Evolutionary conservation across 2,888 invertebrate species (phyloP).

Genomic region (Automeris io): DNA sequence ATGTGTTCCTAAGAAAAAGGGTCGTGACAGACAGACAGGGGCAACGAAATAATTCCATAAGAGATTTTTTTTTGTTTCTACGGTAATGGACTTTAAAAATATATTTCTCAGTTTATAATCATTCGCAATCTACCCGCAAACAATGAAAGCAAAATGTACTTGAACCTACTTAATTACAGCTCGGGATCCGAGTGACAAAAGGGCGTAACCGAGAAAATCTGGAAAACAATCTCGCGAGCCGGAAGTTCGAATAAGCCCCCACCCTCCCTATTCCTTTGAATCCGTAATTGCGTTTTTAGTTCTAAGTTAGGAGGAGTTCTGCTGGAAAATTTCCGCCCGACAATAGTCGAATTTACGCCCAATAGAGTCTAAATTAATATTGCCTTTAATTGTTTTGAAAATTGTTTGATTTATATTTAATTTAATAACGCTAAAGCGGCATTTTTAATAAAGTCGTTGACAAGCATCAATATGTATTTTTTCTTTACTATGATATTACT

Average conservation of each 20-base stretch:
- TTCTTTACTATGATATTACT: too few relatives aligned
- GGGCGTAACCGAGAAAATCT: conserved; percentile 10
- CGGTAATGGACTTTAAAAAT: too few relatives aligned
- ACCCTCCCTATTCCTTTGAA: conserved; percentile 16
- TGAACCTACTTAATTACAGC: conserved; percentile 4
- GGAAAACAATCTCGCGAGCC: conserved; percentile 22
- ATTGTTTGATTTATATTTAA: too few relatives aligned
- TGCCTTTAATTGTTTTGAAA: neutral
- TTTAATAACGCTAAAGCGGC: too few relatives aligned
- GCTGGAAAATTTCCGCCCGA: neutral
- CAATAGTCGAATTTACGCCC: conserved; percentile 7
- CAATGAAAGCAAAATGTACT: conserved; percentile 2
- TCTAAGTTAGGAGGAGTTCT: conserved; percentile 10
- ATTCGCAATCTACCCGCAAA: too few relatives aligned
- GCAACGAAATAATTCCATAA: too few relatives aligned
- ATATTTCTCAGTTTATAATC: too few relatives aligned
- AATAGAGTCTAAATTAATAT: conserved; percentile 1
- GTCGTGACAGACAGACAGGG: too few relatives aligned
- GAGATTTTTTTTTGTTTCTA: neutral
- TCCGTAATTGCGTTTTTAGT: conserved; percentile 27
- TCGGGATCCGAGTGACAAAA: conserved; percentile 7
- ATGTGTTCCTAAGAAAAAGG: too few relatives aligned
- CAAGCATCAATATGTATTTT: too few relatives aligned
- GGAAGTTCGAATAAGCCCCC: conserved; percentile 17
- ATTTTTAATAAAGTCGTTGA: too few relatives aligned